Conservation (phyloP, 2,888 invertebrate species). For the Dryococelus australis region DNA sequence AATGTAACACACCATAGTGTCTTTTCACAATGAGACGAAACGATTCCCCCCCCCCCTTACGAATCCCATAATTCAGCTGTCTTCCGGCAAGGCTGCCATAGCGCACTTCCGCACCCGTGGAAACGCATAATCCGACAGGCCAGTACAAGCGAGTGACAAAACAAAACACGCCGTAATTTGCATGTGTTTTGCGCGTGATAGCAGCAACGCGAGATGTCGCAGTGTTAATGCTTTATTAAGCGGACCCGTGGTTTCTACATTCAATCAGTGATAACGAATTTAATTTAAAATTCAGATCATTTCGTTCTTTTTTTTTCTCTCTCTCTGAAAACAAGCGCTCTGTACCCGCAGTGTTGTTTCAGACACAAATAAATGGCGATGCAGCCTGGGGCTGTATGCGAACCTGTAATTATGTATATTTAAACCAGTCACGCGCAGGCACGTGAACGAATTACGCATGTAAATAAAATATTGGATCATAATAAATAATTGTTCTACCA, state of each 20-base stretch:
- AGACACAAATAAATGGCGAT: neutral
- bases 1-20: no score
- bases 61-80: neutral
- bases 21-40: no score
- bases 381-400: neutral
- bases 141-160: neutral
- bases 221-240: constrained; percentile 5
- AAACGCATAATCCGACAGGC: neutral
- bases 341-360: neutral
- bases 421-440: neutral
- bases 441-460: neutral
- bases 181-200: neutral
- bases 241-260: neutral
- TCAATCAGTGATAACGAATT: constrained; percentile 4
- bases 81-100: neutral
- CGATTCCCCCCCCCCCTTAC: no score
- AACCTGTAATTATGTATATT: constrained; percentile 16
- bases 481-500: neutral
- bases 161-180: neutral
- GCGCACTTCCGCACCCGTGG: neutral
- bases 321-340: neutral
- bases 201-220: neutral
- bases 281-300: neutral
- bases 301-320: neutral
- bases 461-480: neutral